Conservation (phyloP, 2,797 vertebrate species). For the Cottoperca gobio region DNA sequence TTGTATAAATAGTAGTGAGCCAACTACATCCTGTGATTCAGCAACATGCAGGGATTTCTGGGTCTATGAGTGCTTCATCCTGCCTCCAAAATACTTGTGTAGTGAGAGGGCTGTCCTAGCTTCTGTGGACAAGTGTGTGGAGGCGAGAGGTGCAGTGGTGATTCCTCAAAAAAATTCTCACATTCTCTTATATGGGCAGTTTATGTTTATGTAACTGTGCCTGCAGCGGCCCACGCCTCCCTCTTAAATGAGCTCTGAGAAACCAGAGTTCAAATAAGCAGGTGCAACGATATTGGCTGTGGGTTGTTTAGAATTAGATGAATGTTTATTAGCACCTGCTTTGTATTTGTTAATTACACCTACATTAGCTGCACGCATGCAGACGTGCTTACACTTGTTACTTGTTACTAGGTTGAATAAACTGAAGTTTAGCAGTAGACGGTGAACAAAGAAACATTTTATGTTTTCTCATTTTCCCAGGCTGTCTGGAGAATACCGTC, state of each 20-base stretch:
- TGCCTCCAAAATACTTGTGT: constrained; percentile 39
- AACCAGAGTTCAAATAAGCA: constrained; percentile 34
- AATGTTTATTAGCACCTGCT: background rate
- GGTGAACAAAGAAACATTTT: background rate
- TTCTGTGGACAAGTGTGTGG: constrained; percentile 32
- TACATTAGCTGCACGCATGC: constrained; percentile 1
- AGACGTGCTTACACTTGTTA: background rate
- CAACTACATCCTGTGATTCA: constrained; percentile 58
- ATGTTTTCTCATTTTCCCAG: constrained; percentile 18
- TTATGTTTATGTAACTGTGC: constrained; percentile 77
- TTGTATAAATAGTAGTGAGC: background rate
- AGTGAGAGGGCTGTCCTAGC: constrained; percentile 60
- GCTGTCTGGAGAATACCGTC: constrained; percentile 26
- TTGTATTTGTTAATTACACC: constrained; percentile 33
- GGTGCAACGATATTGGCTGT: background rate
- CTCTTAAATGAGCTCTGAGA: constrained; percentile 26
- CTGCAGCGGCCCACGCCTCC: constrained; percentile 62
- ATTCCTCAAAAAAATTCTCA: constrained; percentile 62
- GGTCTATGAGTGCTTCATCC: constrained; percentile 21
- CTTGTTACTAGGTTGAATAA: background rate
- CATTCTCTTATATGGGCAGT: constrained; percentile 66
- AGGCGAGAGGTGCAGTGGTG: constrained; percentile 52
- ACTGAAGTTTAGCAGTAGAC: constrained; percentile 11
- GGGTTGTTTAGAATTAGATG: background rate
- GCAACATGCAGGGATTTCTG: constrained; percentile 19